Evolutionary conservation across 2,797 vertebrate genomes (phyloP).

Genomic region (Scleropages formosus): DNA sequence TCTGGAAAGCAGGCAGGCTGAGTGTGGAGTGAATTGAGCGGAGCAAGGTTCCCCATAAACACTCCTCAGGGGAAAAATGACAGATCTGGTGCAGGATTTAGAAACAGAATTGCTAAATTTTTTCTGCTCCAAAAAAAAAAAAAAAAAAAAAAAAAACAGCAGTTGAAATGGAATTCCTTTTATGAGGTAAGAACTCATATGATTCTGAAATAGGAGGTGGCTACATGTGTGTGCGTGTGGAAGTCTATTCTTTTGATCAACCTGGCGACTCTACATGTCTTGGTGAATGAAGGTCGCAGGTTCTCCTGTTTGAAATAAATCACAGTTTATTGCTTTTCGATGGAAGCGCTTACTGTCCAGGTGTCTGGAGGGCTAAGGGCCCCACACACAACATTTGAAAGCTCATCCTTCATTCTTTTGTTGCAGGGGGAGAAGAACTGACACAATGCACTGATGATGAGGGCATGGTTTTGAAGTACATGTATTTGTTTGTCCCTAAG

Average conservation of each 20-base stretch:
- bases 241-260: neutral
- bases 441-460: slow-evolving; percentile 22
- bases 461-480: slow-evolving; percentile 18
- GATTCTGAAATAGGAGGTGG: neutral
- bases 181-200: neutral
- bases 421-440: slow-evolving; percentile 38
- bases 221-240: neutral
- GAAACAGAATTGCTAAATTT: neutral
- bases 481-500: slow-evolving; percentile 35
- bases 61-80: slow-evolving; percentile 12
- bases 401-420: slow-evolving; percentile 35
- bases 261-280: neutral
- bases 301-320: slow-evolving; percentile 29
- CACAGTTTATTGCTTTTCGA: slow-evolving; percentile 28
- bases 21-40: slow-evolving; percentile 9
- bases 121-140: neutral
- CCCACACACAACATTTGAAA: slow-evolving; percentile 38
- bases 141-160: neutral
- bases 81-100: neutral
- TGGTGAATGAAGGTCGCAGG: neutral
- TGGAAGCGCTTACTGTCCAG: slow-evolving; percentile 12
- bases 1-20: slow-evolving; percentile 23
- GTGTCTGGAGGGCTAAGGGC: slow-evolving; percentile 26
- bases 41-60: slow-evolving; percentile 15
- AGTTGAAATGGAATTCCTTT: neutral